phyloP scores from a whole-genome alignment of 1,140 invertebrate genomes.

The Diachasma alloeum region DNA sequence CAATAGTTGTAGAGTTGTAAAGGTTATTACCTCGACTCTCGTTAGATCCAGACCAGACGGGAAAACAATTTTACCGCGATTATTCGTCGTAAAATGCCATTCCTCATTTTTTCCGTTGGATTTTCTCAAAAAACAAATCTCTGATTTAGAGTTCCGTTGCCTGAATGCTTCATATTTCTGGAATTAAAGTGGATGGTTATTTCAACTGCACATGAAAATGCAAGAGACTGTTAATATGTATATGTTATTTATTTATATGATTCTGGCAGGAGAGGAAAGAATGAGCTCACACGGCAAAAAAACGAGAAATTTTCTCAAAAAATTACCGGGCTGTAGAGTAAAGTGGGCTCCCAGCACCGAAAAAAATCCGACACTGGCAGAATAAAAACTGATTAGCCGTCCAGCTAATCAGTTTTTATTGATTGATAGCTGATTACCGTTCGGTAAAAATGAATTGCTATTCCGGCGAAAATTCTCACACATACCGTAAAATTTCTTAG shows the following conservation, averaged over 20 bases:
- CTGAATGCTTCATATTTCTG: constrained; percentile 55
- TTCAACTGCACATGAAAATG: not conserved
- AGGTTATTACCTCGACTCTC: constrained; percentile 46
- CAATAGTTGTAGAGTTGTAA: not conserved
- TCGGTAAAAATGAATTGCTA: too few relatives aligned
- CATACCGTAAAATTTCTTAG: too few relatives aligned
- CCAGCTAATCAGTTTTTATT: too few relatives aligned
- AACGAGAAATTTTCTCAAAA: too few relatives aligned
- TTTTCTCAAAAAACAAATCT: constrained; percentile 53
- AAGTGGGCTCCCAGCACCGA: too few relatives aligned
- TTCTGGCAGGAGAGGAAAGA: too few relatives aligned
- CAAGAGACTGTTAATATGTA: not conserved
- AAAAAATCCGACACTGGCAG: too few relatives aligned
- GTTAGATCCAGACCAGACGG: constrained; percentile 38
- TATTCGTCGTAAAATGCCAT: constrained; percentile 19
- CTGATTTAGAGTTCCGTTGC: constrained; percentile 29
- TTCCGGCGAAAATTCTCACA: too few relatives aligned
- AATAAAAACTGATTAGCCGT: too few relatives aligned
- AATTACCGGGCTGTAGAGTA: too few relatives aligned
- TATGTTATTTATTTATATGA: not conserved
- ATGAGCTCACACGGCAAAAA: too few relatives aligned
- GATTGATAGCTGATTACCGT: too few relatives aligned
- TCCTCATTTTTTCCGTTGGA: constrained; percentile 29
- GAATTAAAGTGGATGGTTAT: constrained; percentile 14
- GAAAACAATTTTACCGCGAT: constrained; percentile 38